Evolutionary conservation across 2,888 invertebrate genomes (phyloP), one percentile per base, ranked within the genome.

Genomic region (Acronicta alni): DNA sequence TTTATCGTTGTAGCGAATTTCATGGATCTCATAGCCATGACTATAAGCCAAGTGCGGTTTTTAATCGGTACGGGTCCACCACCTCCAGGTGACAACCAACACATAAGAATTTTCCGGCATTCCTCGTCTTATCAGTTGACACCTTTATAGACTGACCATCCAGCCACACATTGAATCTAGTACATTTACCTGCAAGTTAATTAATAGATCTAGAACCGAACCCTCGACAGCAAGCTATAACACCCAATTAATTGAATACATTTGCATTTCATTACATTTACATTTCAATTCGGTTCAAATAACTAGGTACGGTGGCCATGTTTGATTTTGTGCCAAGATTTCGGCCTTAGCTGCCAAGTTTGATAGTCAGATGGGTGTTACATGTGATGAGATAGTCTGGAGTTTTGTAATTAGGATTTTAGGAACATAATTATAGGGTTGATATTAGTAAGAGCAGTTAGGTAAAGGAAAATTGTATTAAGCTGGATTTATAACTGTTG

Each of bases 201-300:
- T 67, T 77, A 77, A 76, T 62, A 53, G 67, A 72, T 75, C 73
- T 75, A 61, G 67, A 72, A 73, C 57, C 49, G 52, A 45, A 30
- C 61, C 58, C 67, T 76, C 75, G 69, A 63, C 54, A 18, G 41
- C 35, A 42, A 47, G 43, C 43, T 57, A 49, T 65, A 65, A 63
- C 68, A 66, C 62, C 60, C 79, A 81, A 85, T 87, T 86, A 86
- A 83, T 83, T 74, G 83, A 84, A 85, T 84, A 82, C 78, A 86
- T 87, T 88, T 84, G 82, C 86, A 86, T 82, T 69, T 65, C 60
- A 81, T 82, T 79, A 81, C 73, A 82, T 87, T 85, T 81, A 80
- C 84, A 84, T 85, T 81, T 79, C 81, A 80, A 85, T 86, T 74
- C 60, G 57, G 69, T 77, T 76, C 71, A 75, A 81, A 86, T 84